Evolutionary conservation across 2,113 vertebrate genomes (phyloP).

Genomic region (Thunnus thynnus): DNA sequence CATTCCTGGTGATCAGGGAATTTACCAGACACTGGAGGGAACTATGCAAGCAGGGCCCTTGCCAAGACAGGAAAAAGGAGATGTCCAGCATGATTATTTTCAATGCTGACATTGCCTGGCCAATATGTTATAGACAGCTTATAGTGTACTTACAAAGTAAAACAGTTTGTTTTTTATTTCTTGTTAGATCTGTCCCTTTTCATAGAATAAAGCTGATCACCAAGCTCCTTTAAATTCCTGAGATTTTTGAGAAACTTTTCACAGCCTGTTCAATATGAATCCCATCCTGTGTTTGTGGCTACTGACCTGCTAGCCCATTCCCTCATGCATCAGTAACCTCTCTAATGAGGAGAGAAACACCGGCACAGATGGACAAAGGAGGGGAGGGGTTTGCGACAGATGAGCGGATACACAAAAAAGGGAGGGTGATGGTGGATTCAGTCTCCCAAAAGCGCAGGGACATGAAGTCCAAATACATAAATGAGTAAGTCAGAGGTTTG

Average conservation of each 20-base stretch:
- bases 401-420: constrained; percentile 21
- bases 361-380: constrained; percentile 53
- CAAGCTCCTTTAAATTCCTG: too few species aligned
- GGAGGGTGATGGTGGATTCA: constrained; percentile 30
- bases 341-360: constrained; percentile 72
- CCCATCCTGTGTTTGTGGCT: constrained; percentile 47
- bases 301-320: constrained; percentile 60
- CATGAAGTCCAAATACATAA: not conserved
- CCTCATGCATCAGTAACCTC: constrained; percentile 63
- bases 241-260: constrained; percentile 21
- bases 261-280: constrained; percentile 44
- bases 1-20: constrained; percentile 65
- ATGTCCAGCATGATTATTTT: constrained; percentile 41
- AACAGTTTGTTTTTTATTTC: not conserved
- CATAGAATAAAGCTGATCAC: too few species aligned
- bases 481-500: not conserved
- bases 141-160: not conserved
- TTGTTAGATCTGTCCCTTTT: not conserved
- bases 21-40: constrained; percentile 42
- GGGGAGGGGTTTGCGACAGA: constrained; percentile 44
- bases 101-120: not conserved
- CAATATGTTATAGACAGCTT: not conserved
- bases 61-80: constrained; percentile 46
- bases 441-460: too few species aligned
- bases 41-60: constrained; percentile 25